Conservation (phyloP, 2,888 invertebrate genomes). For the Slavum lentiscoides region DNA sequence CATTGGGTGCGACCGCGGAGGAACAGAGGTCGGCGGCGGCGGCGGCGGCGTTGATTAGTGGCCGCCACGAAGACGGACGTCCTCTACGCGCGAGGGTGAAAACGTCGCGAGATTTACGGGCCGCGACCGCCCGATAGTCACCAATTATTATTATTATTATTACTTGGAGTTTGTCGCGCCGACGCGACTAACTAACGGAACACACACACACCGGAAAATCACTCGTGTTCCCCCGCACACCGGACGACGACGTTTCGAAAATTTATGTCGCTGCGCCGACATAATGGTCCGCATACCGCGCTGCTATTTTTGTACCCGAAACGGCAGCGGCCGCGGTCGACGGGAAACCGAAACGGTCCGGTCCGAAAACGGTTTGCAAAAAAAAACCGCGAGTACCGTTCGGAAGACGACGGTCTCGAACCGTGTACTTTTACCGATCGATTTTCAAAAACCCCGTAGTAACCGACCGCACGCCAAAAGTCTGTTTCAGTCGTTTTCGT, state of each 20-base stretch:
- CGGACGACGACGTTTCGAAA: constrained; percentile 3
- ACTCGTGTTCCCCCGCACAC: no score
- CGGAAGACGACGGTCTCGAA: no score
- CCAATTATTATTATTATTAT: constrained; percentile 29
- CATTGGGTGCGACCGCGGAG: constrained; percentile 17
- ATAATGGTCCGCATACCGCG: background rate
- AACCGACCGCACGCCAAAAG: no score
- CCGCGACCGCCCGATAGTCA: constrained; percentile 33
- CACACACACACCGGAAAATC: background rate
- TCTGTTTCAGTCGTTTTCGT: no score
- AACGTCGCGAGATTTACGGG: constrained; percentile 38
- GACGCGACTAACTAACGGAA: constrained; percentile 30
- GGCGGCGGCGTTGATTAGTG: constrained; percentile 42
- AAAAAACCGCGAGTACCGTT: no score
- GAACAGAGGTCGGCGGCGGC: background rate
- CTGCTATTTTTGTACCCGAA: constrained; percentile 22
- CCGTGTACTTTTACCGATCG: no score
- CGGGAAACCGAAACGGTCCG: no score
- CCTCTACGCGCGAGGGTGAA: background rate
- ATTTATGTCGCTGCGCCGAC: constrained; percentile 31
- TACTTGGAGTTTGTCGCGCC: background rate
- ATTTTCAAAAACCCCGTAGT: no score
- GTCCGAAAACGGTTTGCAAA: no score
- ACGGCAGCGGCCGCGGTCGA: background rate
- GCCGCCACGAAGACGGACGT: background rate